Evolutionary conservation across 2,888 invertebrate species (phyloP).

Genomic region (Scaptomyza cyrtandrae): DNA sequence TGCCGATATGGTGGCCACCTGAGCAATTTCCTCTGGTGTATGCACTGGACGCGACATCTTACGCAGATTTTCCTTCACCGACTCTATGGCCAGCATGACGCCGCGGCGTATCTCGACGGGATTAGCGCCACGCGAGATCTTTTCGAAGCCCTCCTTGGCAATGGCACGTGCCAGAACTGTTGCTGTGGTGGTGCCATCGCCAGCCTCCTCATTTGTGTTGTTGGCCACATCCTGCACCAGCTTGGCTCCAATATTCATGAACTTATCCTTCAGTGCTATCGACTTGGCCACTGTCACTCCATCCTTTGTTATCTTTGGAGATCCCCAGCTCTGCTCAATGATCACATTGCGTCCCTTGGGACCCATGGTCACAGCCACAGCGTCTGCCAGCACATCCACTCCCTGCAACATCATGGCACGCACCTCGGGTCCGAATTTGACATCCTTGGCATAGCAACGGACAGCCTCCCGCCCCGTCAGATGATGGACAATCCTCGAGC

Average conservation of each 20-base stretch:
- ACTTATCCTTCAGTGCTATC: constrained; percentile 98
- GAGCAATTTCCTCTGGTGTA: constrained; percentile 98
- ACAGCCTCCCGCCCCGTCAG: constrained; percentile 44
- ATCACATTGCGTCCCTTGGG: constrained; percentile 99
- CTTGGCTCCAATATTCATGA: constrained; percentile 99
- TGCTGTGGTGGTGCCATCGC: constrained; percentile 99
- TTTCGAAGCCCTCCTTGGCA: constrained; percentile 99
- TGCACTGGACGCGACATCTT: constrained; percentile 96
- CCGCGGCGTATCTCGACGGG: constrained; percentile 97
- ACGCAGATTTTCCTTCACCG: constrained; percentile 94
- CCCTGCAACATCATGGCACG: constrained; percentile 98
- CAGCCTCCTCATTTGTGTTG: constrained; percentile 99
- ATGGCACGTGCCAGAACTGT: constrained; percentile 99
- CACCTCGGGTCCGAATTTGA: constrained; percentile 98
- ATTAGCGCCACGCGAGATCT: constrained; percentile 98
- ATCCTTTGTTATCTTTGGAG: constrained; percentile 99
- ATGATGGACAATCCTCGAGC: constrained; percentile 80
- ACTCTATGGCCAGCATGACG: constrained; percentile 97
- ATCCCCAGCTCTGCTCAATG: constrained; percentile 99
- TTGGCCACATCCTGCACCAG: constrained; percentile 99
- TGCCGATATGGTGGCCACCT: constrained; percentile 99
- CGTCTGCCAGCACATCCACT: constrained; percentile 98
- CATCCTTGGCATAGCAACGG: constrained; percentile 95
- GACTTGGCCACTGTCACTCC: constrained; percentile 99
- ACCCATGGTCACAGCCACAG: constrained; percentile 99